Evolutionary conservation across 2,888 invertebrate genomes (phyloP).

Genomic region (Spilarctia lutea): DNA sequence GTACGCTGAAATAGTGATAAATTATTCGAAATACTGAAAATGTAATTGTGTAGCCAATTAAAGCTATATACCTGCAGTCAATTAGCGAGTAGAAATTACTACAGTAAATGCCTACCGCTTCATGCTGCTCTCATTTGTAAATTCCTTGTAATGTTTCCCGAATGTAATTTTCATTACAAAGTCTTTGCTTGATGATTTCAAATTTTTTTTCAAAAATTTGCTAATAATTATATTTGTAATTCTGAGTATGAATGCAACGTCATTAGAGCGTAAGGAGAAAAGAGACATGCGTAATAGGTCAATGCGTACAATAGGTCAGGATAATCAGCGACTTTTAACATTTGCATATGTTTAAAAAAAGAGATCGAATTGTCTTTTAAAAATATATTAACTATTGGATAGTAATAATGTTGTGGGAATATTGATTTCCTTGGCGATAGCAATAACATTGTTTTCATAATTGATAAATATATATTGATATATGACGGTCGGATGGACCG

Average conservation of each 20-base stretch:
- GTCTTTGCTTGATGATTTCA: neutral
- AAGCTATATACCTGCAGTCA: constrained; percentile 14
- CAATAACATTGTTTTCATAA: neutral
- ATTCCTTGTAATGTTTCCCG: neutral
- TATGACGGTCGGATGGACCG: too few species aligned
- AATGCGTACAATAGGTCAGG: neutral
- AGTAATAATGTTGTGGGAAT: too few species aligned
- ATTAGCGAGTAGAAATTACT: constrained; percentile 8
- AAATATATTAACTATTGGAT: too few species aligned
- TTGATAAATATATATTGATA: too few species aligned
- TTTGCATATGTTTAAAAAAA: neutral
- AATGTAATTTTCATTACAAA: neutral
- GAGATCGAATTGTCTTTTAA: too few species aligned
- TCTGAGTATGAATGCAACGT: too few species aligned
- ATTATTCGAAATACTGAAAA: constrained; percentile 12
- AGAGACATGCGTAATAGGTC: neutral
- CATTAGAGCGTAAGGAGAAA: neutral
- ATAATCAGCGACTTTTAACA: too few species aligned
- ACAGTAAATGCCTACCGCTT: constrained; percentile 4
- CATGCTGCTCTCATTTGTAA: neutral
- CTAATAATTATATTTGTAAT: too few species aligned
- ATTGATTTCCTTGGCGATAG: neutral
- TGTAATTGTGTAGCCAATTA: constrained; percentile 15
- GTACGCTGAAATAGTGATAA: constrained; percentile 6
- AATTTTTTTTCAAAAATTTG: too few species aligned